A percentile compares a stretch with the other conserved stretches of the same genome.
phyloP scores from a whole-genome alignment of 2,888 invertebrate species.

The Glyphotaelius pellucidus region DNA sequence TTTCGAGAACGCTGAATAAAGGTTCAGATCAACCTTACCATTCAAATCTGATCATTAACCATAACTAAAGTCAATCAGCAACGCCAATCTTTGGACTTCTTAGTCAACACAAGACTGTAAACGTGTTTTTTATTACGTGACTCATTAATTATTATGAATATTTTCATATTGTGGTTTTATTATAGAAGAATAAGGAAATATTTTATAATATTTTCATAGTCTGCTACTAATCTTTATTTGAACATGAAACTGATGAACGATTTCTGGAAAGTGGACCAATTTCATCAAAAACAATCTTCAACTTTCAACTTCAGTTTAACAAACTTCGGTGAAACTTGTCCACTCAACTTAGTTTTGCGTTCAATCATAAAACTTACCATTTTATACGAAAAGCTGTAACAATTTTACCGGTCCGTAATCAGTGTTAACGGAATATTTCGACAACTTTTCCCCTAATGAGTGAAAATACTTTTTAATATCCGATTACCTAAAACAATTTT shows the following conservation, averaged over 20 bases:
- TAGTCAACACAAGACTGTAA: no score
- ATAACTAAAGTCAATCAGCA: no score
- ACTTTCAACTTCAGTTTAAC: conserved; percentile 37
- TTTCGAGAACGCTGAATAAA: no score
- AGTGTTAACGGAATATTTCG: conserved; percentile 17
- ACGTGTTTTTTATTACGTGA: no score
- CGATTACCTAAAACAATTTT: background rate
- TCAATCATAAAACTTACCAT: conserved; percentile 43
- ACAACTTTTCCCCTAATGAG: conserved; percentile 16
- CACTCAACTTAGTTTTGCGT: conserved; percentile 44
- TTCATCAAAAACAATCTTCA: conserved; percentile 41
- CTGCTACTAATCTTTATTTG: background rate
- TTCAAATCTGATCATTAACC: no score
- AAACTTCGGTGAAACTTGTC: conserved; percentile 31
- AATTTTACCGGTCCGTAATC: conserved; percentile 42
- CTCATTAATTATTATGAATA: no score
- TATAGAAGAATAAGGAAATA: no score
- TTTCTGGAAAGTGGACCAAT: conserved; percentile 13
- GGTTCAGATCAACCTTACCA: no score
- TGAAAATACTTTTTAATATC: background rate
- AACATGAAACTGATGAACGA: conserved; percentile 3
- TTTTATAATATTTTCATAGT: no score
- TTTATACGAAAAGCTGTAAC: conserved; percentile 8
- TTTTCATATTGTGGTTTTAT: background rate
- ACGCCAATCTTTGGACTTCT: no score